phyloP scores from a whole-genome alignment of 2,888 invertebrate species.

The Eupeodes luniger region DNA sequence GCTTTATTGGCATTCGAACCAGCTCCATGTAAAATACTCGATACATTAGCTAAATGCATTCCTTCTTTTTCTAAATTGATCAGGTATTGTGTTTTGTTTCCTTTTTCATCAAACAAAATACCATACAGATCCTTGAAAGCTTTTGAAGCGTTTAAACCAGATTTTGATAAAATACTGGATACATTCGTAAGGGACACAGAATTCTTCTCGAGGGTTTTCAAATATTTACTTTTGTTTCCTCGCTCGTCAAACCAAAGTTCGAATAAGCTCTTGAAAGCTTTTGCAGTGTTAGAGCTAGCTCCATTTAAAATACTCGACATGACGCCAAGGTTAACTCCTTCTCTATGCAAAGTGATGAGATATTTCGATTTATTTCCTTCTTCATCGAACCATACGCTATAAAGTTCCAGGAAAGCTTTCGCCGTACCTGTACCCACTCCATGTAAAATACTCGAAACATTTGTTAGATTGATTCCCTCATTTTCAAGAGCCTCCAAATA shows the following conservation, averaged over 20 bases:
- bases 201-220: conserved; percentile 16
- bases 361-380: conserved; percentile 23
- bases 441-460: conserved; percentile 27
- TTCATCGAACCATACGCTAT: conserved; percentile 37
- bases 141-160: conserved; percentile 15
- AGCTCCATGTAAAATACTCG: conserved; percentile 27
- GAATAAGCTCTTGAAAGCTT: conserved; percentile 31
- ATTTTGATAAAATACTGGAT: conserved; percentile 27
- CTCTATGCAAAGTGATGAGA: conserved; percentile 10
- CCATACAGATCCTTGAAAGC: conserved; percentile 35
- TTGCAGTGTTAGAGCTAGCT: not conserved
- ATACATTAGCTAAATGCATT: conserved; percentile 11
- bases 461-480: conserved; percentile 21
- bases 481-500: conserved; percentile 8
- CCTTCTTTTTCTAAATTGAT: conserved; percentile 16
- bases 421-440: conserved; percentile 8
- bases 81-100: conserved; percentile 18
- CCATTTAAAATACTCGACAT: conserved; percentile 38
- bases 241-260: conserved; percentile 29
- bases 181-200: not conserved
- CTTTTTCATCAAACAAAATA: conserved; percentile 32
- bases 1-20: conserved; percentile 31
- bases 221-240: conserved; percentile 21
- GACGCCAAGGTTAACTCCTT: not conserved
- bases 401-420: conserved; percentile 28